Evolutionary conservation across 2,113 vertebrate genomes (phyloP).

Genomic region (Chinchilla lanigera): DNA sequence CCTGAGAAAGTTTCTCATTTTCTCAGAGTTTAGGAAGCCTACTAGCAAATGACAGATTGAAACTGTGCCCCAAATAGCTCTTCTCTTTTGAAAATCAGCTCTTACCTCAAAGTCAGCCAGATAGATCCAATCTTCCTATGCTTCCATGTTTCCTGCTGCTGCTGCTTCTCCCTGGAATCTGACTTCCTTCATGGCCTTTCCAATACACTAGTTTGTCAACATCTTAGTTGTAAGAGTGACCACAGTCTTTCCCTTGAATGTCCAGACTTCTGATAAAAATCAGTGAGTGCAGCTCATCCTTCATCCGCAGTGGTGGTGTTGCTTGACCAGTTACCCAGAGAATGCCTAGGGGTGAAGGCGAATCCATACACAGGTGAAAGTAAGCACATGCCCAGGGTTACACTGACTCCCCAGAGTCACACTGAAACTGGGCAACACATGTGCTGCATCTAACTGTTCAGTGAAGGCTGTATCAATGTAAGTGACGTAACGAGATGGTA

Average conservation of each 20-base stretch:
- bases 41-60: background rate
- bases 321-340: background rate
- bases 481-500: background rate
- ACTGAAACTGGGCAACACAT: background rate
- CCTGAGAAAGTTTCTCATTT: background rate
- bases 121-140: background rate
- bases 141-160: background rate
- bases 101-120: conserved; percentile 10
- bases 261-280: background rate
- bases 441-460: background rate
- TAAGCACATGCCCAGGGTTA: background rate
- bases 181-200: background rate
- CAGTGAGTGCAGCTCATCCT: background rate
- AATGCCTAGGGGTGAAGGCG: background rate
- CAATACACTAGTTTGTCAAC: background rate
- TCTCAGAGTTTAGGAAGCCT: background rate
- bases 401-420: background rate
- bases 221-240: background rate
- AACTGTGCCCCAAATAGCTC: background rate
- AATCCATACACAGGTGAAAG: background rate
- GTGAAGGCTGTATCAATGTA: background rate
- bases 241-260: background rate
- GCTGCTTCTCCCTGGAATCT: background rate
- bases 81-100: background rate
- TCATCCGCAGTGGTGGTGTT: background rate